Evolutionary conservation across 2,888 invertebrate genomes (phyloP).

Genomic region (Orthosia incerta): DNA sequence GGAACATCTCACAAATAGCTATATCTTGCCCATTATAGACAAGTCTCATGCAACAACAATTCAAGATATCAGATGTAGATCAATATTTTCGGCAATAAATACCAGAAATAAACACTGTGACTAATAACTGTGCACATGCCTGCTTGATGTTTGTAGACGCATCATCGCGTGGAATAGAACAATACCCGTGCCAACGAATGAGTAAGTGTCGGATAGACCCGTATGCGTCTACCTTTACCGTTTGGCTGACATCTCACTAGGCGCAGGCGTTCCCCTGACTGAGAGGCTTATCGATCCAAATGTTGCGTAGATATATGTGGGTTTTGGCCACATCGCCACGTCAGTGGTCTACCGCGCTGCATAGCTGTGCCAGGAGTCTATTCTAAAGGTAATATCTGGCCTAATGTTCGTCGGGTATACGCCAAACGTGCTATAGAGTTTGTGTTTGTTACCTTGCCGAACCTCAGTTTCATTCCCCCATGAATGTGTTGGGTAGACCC

Average conservation of each 20-base stretch:
- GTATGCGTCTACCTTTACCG: constrained; percentile 60
- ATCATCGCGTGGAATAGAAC: constrained; percentile 81
- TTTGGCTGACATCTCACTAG: constrained; percentile 29
- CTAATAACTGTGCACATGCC: constrained; percentile 70
- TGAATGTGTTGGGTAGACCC: constrained; percentile 71
- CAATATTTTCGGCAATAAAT: constrained; percentile 69
- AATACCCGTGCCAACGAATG: constrained; percentile 78
- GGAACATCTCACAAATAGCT: constrained; percentile 38
- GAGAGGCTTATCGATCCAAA: constrained; percentile 28
- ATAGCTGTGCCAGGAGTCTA: background rate
- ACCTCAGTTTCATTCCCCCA: no score
- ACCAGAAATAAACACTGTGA: constrained; percentile 74
- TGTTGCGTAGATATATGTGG: background rate
- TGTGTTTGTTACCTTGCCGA: background rate
- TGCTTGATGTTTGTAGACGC: constrained; percentile 54
- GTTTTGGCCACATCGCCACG: background rate
- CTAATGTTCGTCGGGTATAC: background rate
- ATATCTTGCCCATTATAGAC: constrained; percentile 12
- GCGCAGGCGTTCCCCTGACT: constrained; percentile 29
- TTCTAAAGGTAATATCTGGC: background rate
- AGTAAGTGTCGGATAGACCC: constrained; percentile 73
- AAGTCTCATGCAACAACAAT: constrained; percentile 48
- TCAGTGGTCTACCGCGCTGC: background rate
- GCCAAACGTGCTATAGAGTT: background rate
- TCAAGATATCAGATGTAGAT: constrained; percentile 56